phyloP scores from a whole-genome alignment of 2,113 vertebrate genomes.

The Centropus unirufus region DNA sequence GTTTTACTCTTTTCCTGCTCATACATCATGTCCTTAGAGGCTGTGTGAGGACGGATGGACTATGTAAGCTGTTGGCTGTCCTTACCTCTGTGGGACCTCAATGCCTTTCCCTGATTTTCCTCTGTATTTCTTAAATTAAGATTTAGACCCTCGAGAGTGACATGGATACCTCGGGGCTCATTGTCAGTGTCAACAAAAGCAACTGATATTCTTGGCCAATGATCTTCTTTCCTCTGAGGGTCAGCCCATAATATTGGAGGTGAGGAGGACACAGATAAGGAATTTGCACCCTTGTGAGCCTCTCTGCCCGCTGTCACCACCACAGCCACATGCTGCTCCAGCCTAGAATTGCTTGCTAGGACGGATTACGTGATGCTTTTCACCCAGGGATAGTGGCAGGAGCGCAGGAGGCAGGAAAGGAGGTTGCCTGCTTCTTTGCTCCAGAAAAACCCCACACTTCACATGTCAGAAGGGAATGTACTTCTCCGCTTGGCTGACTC shows the following conservation, averaged over 20 bases:
- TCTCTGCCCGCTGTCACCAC: neutral
- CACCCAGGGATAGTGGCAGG: neutral
- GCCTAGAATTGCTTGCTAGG: neutral
- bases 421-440: neutral
- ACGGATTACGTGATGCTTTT: neutral
- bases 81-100: neutral
- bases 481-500: neutral
- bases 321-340: neutral
- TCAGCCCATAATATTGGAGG: neutral
- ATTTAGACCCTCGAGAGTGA: neutral
- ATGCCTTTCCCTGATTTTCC: neutral
- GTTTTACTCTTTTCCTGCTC: neutral
- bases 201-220: neutral
- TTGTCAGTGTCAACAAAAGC: neutral
- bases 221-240: neutral
- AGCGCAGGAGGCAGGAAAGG: neutral
- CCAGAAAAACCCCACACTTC: neutral
- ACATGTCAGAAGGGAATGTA: neutral
- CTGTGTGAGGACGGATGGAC: neutral
- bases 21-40: rapidly evolving
- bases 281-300: neutral
- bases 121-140: neutral
- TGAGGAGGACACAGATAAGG: neutral
- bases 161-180: too few species aligned
- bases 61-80: neutral